Evolutionary conservation across 2,888 invertebrate genomes (phyloP).

Genomic region (Drosophila paranaensis): DNA sequence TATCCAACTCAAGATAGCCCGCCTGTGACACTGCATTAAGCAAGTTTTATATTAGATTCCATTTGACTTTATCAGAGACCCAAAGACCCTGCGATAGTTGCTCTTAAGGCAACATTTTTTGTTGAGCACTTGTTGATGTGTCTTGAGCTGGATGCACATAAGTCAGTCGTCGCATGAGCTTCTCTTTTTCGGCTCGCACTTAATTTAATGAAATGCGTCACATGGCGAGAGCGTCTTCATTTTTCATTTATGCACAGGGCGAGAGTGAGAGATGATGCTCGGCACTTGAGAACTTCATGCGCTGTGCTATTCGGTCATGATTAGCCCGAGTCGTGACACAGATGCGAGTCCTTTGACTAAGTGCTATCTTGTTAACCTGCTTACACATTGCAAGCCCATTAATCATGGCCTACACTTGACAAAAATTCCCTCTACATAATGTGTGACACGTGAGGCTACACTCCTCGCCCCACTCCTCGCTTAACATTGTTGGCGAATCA

Average conservation of each 20-base stretch:
- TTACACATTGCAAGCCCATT: slow-evolving; percentile 44
- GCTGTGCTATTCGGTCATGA: slow-evolving; percentile 36
- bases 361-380: slow-evolving; percentile 52
- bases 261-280: slow-evolving; percentile 3
- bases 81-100: background rate
- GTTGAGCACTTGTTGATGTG: slow-evolving; percentile 1
- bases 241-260: slow-evolving; percentile 2
- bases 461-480: background rate
- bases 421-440: slow-evolving; percentile 26
- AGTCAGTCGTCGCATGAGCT: background rate
- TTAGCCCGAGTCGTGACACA: slow-evolving; percentile 51
- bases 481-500: slow-evolving; percentile 58
- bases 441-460: slow-evolving; percentile 29
- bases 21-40: background rate
- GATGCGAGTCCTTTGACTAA: slow-evolving; percentile 40
- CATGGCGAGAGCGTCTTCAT: slow-evolving; percentile 9
- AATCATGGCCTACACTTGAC: slow-evolving; percentile 49
- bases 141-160: background rate
- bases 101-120: background rate
- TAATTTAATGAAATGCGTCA: slow-evolving; percentile 26
- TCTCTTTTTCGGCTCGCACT: background rate
- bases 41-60: background rate
- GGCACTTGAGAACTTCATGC: slow-evolving; percentile 26
- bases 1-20: background rate
- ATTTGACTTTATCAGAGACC: background rate